Evolutionary conservation across 2,888 invertebrate genomes (phyloP), one percentile per base, ranked within the genome.

Genomic region (Stegana nigrithorax): DNA sequence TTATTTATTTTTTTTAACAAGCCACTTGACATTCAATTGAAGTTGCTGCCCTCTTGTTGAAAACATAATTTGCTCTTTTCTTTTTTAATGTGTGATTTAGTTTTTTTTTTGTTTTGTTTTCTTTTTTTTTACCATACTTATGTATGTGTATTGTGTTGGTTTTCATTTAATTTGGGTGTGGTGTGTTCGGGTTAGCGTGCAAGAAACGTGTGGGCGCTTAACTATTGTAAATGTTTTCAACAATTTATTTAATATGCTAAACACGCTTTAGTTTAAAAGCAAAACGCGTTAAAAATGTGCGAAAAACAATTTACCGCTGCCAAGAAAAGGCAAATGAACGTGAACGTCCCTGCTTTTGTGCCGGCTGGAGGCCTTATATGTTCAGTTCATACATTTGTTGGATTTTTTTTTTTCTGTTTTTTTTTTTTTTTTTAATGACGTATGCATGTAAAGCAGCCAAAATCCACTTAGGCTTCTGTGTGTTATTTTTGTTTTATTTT

Each of bases 1-100:
- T 39, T 58, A n/a, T 32, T 25, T 17, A 23, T 26, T 68, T 72
- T 78, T 79, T 78, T 74, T 78, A 74, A 78, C 79, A 74, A 78
- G 74, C 73, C 79, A 74, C 74, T 74, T 74, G 77, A 76, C 74
- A 68, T 62, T 36, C 32, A 55, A 55, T 55, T 55, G 29, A 29
- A 53, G 21, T 29, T 55, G 25, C 19, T 17, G n/a, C 17, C 45
- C 6, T n/a, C 4, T 17, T n/a, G 19, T 45, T 7, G 17, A 7
- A 32, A 32, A 7, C 12, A 32, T 32, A 32, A 12, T 17, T 39
- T 14, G 14, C 14, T 5, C 14, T 39, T 51, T 27, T 23, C 14
- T 26, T 27, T 23, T 27, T 4, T 51, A 8, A 6, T 51, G 1
- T 23, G n/a, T 27, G 10, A 25, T 51, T 25, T 23, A 7, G n/a